Evolutionary conservation across 1,140 invertebrate genomes (phyloP), one percentile per base, ranked within the genome.

Genomic region (honey bee (Apis mellifera)): DNA sequence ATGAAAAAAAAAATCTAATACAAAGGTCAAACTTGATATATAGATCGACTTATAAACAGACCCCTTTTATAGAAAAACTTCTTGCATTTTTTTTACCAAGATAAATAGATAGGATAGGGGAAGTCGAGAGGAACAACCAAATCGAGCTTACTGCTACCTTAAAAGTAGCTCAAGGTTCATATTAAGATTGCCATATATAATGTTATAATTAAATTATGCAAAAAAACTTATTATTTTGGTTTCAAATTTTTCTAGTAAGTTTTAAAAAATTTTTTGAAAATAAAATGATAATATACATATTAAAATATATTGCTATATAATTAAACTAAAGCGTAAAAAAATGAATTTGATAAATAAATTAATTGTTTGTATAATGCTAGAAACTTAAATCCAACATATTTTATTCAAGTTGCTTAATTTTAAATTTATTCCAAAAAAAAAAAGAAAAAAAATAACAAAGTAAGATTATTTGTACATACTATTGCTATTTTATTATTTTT

Each of bases 111-210:
- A 42, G 32, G 5, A 42, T 42, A 42, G 32, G 32, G 5, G 5
- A 2, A 42, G 3, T 19, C 54, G 54, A 48, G 75, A 11, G 32
- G n/a, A 26, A 77, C 32, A 60, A 42, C 19, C n/a, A 50, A 78
- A 78, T 55, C 11, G 50, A 70, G 32, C 64, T 19, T 11, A 26
- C n/a, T n/a, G 42, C 23, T 42, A n/a, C 19, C 48, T 60, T 62
- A 62, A 42, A 76, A 70, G 54, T 78, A 77, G 64, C 65, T 78
- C 76, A 78, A 78, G 76, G 54, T 70, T 78, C 65, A 26, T 21
- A 17, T 77, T 70, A 69, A 70, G 65, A 78, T n/a, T 12, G 32
- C 54, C 23, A 54, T 42, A 54, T 42, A n/a, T 23, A 23, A n/a
- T 5, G 12, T n/a, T 50, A 17, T 50, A 69, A n/a, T 19, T 50